Base-by-base conservation (phyloP, 2,797 vertebrate genomes). In the Apogon hyalosoma region DNA sequence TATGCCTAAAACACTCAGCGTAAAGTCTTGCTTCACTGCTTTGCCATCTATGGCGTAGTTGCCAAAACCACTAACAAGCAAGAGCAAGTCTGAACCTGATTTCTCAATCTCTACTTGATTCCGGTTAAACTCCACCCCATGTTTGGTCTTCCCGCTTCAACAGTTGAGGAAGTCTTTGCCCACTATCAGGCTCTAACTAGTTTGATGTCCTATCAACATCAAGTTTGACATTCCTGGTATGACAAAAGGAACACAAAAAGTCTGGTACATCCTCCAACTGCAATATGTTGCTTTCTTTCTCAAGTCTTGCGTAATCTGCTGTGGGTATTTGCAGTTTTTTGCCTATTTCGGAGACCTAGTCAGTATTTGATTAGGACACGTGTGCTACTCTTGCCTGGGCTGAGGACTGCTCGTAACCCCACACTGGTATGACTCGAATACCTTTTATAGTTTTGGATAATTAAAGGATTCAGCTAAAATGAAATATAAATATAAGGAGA, bases 271-370 rank as follows among this genome's bases (percentile, higher is more conserved):
- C 15, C 52, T 9, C 38, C 70, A 58, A 43, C 57, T 69, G 79
- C 46, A 36, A 14, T 54, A 61, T 72, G 56, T 63, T 19, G 12
- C 1, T 4, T 12, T 58, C 63, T 89, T 83, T 87, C 48, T 87
- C 19, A 21, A 85, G 52, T 15, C 45, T 90, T 82, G 1, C 51
- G 6, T 63, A 82, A 87, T 40, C 48, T 62, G 16, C 57, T 56
- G 45, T 3, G 13, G 61, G 11, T 31, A 15, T 16, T 19, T n/a
- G 11, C 24, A n/a, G 19, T 21, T 2, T 21, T 21, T 21, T 21
- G 19, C 19, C 19, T 2, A 21, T 12, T 57, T 60, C 50, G 16
- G 10, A 1, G 0, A 3, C 6, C n/a, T 7, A 6, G 6, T 39
- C 11, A 2, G 2, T 69, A 13, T 80, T 71, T 51, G 28, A 16